Conservation (phyloP, 1,140 invertebrate genomes). For the Leptestheria dahalacensis region DNA sequence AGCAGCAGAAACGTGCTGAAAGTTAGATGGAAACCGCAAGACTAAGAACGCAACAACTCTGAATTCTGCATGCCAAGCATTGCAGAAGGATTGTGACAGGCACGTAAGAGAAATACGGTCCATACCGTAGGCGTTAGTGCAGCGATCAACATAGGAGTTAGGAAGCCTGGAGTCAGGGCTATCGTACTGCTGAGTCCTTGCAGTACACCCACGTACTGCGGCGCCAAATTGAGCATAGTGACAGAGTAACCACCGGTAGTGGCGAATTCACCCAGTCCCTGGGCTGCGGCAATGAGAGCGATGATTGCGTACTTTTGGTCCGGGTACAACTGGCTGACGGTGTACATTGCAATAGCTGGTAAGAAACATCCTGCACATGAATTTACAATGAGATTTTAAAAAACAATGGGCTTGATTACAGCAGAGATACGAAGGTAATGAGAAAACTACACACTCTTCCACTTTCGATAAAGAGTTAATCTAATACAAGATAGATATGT, state of each 20-base stretch:
- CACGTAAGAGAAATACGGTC: not conserved
- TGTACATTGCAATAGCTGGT: slow-evolving; percentile 17
- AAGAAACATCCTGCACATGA: slow-evolving; percentile 17
- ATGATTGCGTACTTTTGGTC: slow-evolving; percentile 18
- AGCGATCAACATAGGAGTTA: slow-evolving; percentile 20
- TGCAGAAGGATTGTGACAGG: not conserved
- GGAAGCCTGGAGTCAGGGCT: slow-evolving; percentile 24
- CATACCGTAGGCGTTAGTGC: slow-evolving; percentile 23
- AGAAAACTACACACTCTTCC: too few relatives aligned
- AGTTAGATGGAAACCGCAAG: too few relatives aligned
- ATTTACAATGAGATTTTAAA: not conserved
- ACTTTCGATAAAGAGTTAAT: too few relatives aligned
- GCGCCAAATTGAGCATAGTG: slow-evolving; percentile 24
- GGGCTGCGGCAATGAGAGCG: slow-evolving; percentile 17
- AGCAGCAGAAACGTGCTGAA: too few relatives aligned
- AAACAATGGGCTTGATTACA: not conserved
- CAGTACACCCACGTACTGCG: slow-evolving; percentile 24
- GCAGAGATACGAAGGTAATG: too few relatives aligned
- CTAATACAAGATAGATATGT: too few relatives aligned
- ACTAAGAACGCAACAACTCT: too few relatives aligned
- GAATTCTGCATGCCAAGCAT: not conserved
- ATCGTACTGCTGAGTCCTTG: slow-evolving; percentile 28
- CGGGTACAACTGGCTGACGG: slow-evolving; percentile 17
- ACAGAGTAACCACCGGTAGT: slow-evolving; percentile 24
- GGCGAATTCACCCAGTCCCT: slow-evolving; percentile 21